Evolutionary conservation across 2,113 vertebrate species (phyloP), one percentile per base, ranked within the genome.

Genomic region (Oncorhynchus kisutch): DNA sequence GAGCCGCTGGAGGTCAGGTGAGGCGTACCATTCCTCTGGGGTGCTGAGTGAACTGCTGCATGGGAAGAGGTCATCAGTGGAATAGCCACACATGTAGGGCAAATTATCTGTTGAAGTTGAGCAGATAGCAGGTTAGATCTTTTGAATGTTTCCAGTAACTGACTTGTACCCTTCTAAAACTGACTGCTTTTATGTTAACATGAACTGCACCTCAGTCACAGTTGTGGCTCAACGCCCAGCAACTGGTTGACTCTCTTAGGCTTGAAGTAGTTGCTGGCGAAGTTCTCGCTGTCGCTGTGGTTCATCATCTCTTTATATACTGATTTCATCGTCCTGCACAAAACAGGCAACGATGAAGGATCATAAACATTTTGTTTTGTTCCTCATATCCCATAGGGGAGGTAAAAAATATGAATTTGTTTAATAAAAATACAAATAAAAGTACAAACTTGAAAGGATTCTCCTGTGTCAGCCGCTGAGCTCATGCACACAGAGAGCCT

Each of bases 191-290:
- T 54, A 5, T 54, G 14, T 18, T 18, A 54, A 54, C 13, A 54
- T 54, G 5, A 5, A 54, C 3, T 2, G 39, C 39, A 45, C 51
- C 51, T 54, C 14, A 54, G 16, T 54, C 51, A 54, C 11, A 51
- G 49, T 14, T 51, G 49, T 51, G 9, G 68, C 1, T 94, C 89
- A 0, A 70, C 67, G 7, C 87, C 90, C n/a, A 97, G 94, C 80
- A 96, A 91, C 70, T 91, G 92, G 79, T 80, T 93, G 77, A 93
- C 84, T 60, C 94, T 89, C 74, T 89, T 93, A 5, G 90, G 83
- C 77, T 88, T 92, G 82, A 97, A 96, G 90, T 95, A 97, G 88
- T 92, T 96, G 78, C 82, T 96, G 86, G 96, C 94, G 0, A 94
- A 91, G 69, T 93, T 93, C 64, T 96, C 93, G 1, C 95, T 96